These are phyloP conservation scores for Chiroxiphia lanceolata DNA, from an alignment of 2,797 vertebrate species.

Conservation along the genomic window DNA sequence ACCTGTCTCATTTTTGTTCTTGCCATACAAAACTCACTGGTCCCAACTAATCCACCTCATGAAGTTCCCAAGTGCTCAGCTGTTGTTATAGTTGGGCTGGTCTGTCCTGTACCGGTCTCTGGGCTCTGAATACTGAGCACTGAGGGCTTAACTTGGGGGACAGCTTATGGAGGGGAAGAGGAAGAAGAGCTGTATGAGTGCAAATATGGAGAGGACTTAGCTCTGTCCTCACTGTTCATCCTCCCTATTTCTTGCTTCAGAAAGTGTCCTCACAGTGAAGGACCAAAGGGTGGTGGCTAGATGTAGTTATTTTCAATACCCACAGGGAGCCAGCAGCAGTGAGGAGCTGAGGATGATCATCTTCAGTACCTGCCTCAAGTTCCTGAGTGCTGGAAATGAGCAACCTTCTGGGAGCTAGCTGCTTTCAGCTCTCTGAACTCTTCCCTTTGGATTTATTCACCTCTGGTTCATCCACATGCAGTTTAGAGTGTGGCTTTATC, in stretches of 20 bases:
- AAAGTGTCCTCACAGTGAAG: not conserved
- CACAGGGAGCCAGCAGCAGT: not conserved
- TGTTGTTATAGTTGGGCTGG: not conserved
- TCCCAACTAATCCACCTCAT: not conserved
- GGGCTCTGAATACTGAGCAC: not conserved
- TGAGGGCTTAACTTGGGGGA: not conserved
- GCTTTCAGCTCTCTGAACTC: not conserved
- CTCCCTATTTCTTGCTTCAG: not conserved
- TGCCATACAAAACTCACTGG: not conserved
- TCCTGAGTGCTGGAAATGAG: not conserved
- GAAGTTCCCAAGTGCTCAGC: not conserved
- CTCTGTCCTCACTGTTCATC: not conserved
- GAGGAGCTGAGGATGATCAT: not conserved
- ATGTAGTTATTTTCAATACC: not conserved
- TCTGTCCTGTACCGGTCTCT: not conserved
- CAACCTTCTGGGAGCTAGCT: not conserved
- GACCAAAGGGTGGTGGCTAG: not conserved
- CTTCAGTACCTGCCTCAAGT: not conserved
- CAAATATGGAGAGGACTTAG: not conserved
- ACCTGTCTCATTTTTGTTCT: not conserved
- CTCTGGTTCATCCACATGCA: not conserved
- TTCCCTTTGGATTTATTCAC: not conserved
- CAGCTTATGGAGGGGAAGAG: not conserved
- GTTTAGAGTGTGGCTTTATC: not conserved
- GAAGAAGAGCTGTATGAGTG: not conserved